Evolutionary conservation across 2,888 invertebrate genomes (phyloP).

Genomic region (Molanna angustata): DNA sequence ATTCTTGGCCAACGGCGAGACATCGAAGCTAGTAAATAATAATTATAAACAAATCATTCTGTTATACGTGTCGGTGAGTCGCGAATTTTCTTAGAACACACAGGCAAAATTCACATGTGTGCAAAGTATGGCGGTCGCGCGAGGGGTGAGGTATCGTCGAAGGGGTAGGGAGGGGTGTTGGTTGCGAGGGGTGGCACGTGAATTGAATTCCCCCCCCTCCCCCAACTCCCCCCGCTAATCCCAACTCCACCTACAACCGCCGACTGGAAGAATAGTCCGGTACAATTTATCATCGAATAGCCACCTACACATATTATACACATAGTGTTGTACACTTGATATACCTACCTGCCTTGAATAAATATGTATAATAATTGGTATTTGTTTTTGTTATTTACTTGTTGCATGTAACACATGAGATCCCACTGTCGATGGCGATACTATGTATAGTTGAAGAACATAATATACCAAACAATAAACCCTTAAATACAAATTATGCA

Average conservation of each 20-base stretch:
- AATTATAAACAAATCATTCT: no score
- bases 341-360: background rate
- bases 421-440: no score
- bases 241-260: conserved; percentile 5
- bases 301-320: conserved; percentile 15
- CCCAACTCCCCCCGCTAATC: conserved; percentile 8
- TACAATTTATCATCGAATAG: conserved; percentile 32
- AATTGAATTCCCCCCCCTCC: conserved; percentile 30
- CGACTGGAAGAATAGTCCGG: conserved; percentile 22
- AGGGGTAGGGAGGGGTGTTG: conserved; percentile 8
- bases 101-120: conserved; percentile 27
- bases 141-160: conserved; percentile 16
- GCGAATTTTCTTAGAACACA: conserved; percentile 32
- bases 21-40: no score
- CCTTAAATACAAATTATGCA: no score
- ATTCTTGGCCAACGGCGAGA: no score
- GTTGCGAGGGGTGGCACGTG: conserved; percentile 29
- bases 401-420: background rate
- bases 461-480: no score
- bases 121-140: conserved; percentile 17
- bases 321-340: background rate
- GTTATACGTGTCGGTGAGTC: conserved; percentile 22
- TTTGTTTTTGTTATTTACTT: background rate
- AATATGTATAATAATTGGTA: background rate
- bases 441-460: no score